phyloP scores from a whole-genome alignment of 2,113 vertebrate species.

The Polypterus senegalus region DNA sequence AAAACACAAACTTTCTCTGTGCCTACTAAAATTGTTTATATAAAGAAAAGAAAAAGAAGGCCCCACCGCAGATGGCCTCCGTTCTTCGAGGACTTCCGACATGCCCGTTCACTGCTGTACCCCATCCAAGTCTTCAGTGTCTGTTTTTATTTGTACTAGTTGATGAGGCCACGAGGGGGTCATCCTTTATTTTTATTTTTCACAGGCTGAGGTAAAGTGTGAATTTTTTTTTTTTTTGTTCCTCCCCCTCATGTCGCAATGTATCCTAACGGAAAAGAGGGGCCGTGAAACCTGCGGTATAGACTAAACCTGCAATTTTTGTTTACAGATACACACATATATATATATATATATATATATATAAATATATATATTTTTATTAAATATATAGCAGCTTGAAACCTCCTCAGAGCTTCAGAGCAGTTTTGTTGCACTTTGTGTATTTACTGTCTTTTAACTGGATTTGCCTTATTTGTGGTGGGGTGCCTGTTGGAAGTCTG shows the following conservation, averaged over 20 bases:
- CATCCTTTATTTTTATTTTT: no score
- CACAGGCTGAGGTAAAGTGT: conserved; percentile 6
- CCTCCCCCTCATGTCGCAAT: neutral
- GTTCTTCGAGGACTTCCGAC: conserved; percentile 42
- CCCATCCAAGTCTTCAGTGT: no score
- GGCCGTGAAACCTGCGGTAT: no score
- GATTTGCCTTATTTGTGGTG: conserved; percentile 50
- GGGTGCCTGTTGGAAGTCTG: conserved; percentile 8
- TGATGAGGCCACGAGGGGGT: no score
- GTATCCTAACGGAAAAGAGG: no score
- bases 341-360: no score
- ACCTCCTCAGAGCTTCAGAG: no score
- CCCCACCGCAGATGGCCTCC: conserved; percentile 35
- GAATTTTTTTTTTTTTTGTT: conserved; percentile 20
- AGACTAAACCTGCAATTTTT: no score
- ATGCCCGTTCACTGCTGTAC: neutral
- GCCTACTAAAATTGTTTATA: conserved; percentile 18
- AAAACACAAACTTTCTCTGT: neutral
- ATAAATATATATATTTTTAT: no score
- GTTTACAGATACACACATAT: no score
- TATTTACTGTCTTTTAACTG: conserved; percentile 31
- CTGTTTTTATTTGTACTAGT: no score
- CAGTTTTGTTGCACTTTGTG: neutral
- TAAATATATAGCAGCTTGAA: no score
- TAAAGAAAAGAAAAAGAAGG: conserved; percentile 19